A percentile compares a stretch with the other conserved stretches of the same genome.
Conservation (phyloP, 2,113 vertebrate genomes). For the Ascaphus truei region DNA sequence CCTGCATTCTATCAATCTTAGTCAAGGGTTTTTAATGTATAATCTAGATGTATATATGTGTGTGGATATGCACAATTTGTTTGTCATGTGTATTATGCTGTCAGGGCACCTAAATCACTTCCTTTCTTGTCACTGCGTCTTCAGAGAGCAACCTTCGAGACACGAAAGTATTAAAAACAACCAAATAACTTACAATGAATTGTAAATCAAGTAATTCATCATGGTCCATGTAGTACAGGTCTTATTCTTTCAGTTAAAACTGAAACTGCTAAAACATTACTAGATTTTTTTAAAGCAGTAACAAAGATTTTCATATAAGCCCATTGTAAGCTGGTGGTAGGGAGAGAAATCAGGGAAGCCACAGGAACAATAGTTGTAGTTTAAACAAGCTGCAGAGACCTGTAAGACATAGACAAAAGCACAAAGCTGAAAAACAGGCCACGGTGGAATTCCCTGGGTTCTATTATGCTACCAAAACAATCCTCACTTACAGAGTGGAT, state of each 20-base stretch:
- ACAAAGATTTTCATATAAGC: constrained; percentile 89
- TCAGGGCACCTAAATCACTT: constrained; percentile 96
- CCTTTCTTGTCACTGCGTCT: constrained; percentile 78
- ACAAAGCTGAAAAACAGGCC: constrained; percentile 57
- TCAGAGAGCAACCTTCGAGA: constrained; percentile 75
- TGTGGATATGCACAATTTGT: constrained; percentile 61
- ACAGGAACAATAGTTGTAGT: constrained; percentile 73
- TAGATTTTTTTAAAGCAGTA: constrained; percentile 82
- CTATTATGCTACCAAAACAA: constrained; percentile 76
- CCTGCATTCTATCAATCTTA: constrained; percentile 15
- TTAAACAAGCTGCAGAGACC: constrained; percentile 82
- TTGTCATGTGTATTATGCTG: constrained; percentile 88
- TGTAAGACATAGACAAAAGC: constrained; percentile 75
- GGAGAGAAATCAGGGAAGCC: constrained; percentile 81
- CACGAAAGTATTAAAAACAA: constrained; percentile 74
- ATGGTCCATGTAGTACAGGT: constrained; percentile 74
- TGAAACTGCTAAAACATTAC: constrained; percentile 82
- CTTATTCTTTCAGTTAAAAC: constrained; percentile 80
- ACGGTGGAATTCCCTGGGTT: constrained; percentile 69
- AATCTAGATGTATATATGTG: constrained; percentile 27
- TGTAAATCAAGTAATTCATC: constrained; percentile 91
- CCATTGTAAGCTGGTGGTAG: constrained; percentile 84
- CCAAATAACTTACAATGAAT: constrained; percentile 79
- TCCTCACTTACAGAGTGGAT: constrained; percentile 85
- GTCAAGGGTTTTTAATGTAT: neutral